A percentile compares a stretch with the other conserved stretches of the same genome.
phyloP scores from a whole-genome alignment of 2,113 vertebrate species.

The Phylloscopus whistleri region DNA sequence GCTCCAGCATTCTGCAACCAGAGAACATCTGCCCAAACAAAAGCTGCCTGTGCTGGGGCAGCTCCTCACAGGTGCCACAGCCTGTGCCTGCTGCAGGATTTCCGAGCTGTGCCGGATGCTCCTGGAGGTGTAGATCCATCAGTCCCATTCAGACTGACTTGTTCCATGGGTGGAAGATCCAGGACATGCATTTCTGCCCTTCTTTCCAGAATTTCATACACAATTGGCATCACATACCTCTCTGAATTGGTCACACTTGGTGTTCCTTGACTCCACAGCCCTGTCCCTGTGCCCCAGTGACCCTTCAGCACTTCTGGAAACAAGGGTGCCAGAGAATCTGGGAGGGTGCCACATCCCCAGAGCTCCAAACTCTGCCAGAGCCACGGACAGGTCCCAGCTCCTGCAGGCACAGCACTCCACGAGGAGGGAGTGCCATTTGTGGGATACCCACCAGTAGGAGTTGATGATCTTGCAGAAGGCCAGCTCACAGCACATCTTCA shows the following conservation, averaged over 20 bases:
- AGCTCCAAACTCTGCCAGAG: not conserved
- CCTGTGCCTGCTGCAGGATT: not conserved
- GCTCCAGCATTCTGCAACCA: not conserved
- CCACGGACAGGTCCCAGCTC: not conserved
- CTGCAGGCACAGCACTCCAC: accelerated
- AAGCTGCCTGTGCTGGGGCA: not conserved
- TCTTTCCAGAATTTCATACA: not conserved
- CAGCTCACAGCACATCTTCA: constrained; percentile 99
- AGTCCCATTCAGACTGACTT: not conserved
- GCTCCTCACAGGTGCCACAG: not conserved
- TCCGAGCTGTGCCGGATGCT: not conserved
- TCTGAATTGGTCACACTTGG: not conserved
- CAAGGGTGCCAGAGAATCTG: accelerated
- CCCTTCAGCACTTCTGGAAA: not conserved
- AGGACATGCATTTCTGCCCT: not conserved
- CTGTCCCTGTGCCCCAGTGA: not conserved
- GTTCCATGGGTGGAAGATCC: not conserved
- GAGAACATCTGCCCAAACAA: not conserved
- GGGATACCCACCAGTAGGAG: constrained; percentile 89
- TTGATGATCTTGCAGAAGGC: constrained; percentile 99
- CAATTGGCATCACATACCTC: not conserved
- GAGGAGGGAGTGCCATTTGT: accelerated
- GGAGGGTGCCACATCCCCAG: not conserved
- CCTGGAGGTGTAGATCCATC: not conserved
- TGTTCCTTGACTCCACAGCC: not conserved